These are phyloP conservation scores for Thunnus albacares DNA, from an alignment of 2,797 vertebrate genomes.

Conservation along the genomic window DNA sequence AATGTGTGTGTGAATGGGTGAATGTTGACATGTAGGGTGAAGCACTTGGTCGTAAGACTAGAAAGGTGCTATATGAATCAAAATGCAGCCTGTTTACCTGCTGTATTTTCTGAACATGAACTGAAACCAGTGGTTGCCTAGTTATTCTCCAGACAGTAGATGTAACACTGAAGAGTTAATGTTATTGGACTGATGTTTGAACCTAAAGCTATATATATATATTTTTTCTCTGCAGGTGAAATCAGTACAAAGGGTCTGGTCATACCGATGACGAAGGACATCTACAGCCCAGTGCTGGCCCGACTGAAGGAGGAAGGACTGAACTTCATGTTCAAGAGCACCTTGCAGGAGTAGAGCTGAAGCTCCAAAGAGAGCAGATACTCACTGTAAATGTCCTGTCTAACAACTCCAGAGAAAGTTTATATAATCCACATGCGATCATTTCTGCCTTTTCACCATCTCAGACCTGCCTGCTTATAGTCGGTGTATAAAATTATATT, in stretches of 20 bases:
- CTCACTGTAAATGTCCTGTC: background rate
- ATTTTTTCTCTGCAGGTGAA: slow-evolving; percentile 87
- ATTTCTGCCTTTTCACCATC: background rate
- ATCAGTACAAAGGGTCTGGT: slow-evolving; percentile 92
- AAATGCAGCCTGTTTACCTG: no score
- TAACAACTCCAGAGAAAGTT: background rate
- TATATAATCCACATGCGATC: background rate
- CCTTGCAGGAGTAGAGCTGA: slow-evolving; percentile 77
- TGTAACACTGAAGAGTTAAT: background rate
- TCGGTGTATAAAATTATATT: background rate
- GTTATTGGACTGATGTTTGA: background rate
- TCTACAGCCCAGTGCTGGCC: slow-evolving; percentile 91
- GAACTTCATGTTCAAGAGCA: slow-evolving; percentile 85
- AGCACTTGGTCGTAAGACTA: no score
- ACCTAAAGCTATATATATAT: background rate
- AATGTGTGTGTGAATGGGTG: no score
- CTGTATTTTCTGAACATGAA: background rate
- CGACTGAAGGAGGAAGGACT: slow-evolving; percentile 92
- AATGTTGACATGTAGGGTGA: no score
- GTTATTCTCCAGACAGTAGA: background rate
- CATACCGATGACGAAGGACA: slow-evolving; percentile 90
- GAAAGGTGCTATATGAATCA: no score
- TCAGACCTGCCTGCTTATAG: background rate
- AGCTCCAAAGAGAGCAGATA: background rate
- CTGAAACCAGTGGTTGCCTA: background rate